Percentiles rank a stretch among this genome's conserved stretches.
Evolutionary conservation across 1,140 invertebrate genomes (phyloP).

Genomic region (Acromyrmex echinatior): DNA sequence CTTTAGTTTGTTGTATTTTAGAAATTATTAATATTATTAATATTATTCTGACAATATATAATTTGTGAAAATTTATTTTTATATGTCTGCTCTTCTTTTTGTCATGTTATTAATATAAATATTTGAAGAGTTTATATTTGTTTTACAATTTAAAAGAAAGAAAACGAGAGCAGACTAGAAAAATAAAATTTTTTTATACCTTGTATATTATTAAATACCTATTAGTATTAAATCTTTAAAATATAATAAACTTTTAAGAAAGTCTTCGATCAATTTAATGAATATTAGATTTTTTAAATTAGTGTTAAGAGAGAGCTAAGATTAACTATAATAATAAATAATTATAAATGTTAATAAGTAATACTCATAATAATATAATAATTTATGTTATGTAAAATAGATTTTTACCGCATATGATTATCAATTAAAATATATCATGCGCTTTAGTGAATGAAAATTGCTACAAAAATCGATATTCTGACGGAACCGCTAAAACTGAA

Average conservation of each 20-base stretch:
- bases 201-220: background rate
- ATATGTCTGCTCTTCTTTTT: background rate
- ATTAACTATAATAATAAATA: background rate
- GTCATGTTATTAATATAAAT: background rate
- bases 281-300: background rate
- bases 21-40: background rate
- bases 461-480: constrained; percentile 51
- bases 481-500: constrained; percentile 52
- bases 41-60: background rate
- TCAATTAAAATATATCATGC: background rate
- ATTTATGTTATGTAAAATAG: background rate
- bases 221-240: background rate
- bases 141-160: background rate
- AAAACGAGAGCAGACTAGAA: background rate
- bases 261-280: background rate
- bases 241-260: background rate
- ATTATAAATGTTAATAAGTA: background rate
- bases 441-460: background rate
- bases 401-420: background rate
- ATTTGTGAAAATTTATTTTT: background rate
- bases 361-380: background rate
- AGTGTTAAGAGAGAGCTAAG: background rate
- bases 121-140: background rate
- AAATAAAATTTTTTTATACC: background rate
- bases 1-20: background rate